phyloP scores from a whole-genome alignment of 1,140 invertebrate species.

The Drosophila pachea region DNA sequence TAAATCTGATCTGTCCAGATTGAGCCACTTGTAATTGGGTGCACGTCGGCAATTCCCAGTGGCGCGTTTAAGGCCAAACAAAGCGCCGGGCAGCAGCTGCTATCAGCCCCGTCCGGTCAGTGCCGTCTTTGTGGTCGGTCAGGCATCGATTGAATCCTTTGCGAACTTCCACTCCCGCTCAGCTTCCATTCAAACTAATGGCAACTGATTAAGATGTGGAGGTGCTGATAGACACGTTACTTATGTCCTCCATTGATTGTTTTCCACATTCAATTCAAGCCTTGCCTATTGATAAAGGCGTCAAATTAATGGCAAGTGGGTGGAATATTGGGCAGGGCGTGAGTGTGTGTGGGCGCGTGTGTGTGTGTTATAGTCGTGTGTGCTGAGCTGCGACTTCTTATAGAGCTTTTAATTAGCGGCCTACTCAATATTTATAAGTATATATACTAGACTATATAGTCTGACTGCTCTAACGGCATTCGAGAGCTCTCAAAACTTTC shows the following conservation, averaged over 20 bases:
- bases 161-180: constrained; percentile 1
- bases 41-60: constrained; percentile 64
- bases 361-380: background rate
- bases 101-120: background rate
- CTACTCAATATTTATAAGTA: background rate
- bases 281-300: constrained; percentile 15
- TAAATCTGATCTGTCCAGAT: constrained; percentile 61
- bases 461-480: constrained; percentile 1
- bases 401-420: constrained; percentile 3
- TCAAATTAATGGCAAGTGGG: constrained; percentile 26
- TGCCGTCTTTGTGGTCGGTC: constrained; percentile 61
- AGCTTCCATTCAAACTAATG: constrained; percentile 39
- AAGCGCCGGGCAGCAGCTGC: background rate
- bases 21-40: constrained; percentile 68
- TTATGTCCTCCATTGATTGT: constrained; percentile 72
- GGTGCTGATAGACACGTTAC: constrained; percentile 56
- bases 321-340: background rate
- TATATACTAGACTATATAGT: background rate
- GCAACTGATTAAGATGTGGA: constrained; percentile 69
- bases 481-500: constrained; percentile 32
- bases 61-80: constrained; percentile 49
- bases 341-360: background rate
- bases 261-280: constrained; percentile 27
- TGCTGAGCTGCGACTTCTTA: background rate
- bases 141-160: constrained; percentile 71